A percentile compares a stretch with the other conserved stretches of the same genome.
phyloP scores from a whole-genome alignment of 2,888 invertebrate genomes.

The Melipona bicolor region DNA sequence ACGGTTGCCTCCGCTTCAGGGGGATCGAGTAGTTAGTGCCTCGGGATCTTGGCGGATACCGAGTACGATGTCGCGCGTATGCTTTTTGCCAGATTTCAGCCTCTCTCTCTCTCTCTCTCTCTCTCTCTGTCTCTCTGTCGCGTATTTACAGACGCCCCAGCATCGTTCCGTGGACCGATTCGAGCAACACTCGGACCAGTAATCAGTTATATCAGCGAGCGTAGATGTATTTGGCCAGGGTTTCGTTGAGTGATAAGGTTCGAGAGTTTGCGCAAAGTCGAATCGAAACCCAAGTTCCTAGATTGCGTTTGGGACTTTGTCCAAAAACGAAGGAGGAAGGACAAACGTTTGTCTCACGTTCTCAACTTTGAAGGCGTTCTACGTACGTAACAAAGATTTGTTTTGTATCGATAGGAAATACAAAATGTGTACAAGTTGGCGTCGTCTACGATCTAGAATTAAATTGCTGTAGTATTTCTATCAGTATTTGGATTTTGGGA shows the following conservation, averaged over 20 bases:
- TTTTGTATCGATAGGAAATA: background rate
- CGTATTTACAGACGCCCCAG: background rate
- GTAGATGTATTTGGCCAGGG: background rate
- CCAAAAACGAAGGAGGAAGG: background rate
- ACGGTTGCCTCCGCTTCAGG: constrained; percentile 7
- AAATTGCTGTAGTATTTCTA: too few species aligned
- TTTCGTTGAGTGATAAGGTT: background rate
- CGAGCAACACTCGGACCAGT: background rate
- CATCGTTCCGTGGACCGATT: background rate
- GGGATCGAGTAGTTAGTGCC: constrained; percentile 37
- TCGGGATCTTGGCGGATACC: constrained; percentile 15
- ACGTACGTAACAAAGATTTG: background rate
- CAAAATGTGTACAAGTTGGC: background rate
- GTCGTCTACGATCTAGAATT: background rate
- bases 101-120: background rate
- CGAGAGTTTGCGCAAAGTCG: background rate
- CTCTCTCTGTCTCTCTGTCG: background rate
- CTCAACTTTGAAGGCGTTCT: too few species aligned
- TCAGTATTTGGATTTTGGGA: too few species aligned
- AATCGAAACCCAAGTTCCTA: too few species aligned
- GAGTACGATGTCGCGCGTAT: constrained; percentile 12
- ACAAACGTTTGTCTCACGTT: background rate
- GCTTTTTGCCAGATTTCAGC: constrained; percentile 16
- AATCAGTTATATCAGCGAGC: background rate
- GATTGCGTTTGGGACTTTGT: too few species aligned